A percentile compares a stretch with the other conserved stretches of the same genome.
Evolutionary conservation across 1,140 invertebrate species (phyloP).

Genomic region (Drosophila baimaii): DNA sequence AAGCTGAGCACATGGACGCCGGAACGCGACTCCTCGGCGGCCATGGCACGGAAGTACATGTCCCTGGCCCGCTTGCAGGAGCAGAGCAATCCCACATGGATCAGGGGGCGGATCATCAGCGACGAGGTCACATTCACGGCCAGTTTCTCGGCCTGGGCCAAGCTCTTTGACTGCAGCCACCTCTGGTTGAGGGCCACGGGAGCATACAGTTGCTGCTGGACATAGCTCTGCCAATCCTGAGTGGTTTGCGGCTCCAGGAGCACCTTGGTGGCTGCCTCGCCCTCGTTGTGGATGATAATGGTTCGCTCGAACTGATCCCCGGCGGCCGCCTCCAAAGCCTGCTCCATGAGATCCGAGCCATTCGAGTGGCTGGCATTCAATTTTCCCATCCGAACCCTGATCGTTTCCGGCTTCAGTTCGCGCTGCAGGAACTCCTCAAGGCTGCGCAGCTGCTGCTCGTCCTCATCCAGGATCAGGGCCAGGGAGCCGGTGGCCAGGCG

Average conservation of each 20-base stretch:
- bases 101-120: constrained; percentile 90
- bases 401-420: constrained; percentile 23
- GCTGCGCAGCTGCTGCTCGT: constrained; percentile 74
- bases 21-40: constrained; percentile 86
- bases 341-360: constrained; percentile 39
- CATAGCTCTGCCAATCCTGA: constrained; percentile 88
- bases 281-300: constrained; percentile 95
- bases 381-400: constrained; percentile 42
- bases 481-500: constrained; percentile 87
- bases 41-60: constrained; percentile 94
- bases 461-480: constrained; percentile 90
- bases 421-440: constrained; percentile 45
- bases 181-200: constrained; percentile 90
- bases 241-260: constrained; percentile 86
- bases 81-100: constrained; percentile 91
- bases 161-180: constrained; percentile 86
- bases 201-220: constrained; percentile 92
- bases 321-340: constrained; percentile 15
- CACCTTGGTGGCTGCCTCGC: constrained; percentile 89
- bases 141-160: constrained; percentile 84
- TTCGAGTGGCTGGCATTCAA: constrained; percentile 37
- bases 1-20: constrained; percentile 93
- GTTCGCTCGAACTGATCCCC: constrained; percentile 87
- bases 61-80: constrained; percentile 94
- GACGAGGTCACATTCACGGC: constrained; percentile 96